These are phyloP conservation scores for Turnix velox DNA, from an alignment of 2,113 vertebrate species.

Conservation along the genomic window DNA sequence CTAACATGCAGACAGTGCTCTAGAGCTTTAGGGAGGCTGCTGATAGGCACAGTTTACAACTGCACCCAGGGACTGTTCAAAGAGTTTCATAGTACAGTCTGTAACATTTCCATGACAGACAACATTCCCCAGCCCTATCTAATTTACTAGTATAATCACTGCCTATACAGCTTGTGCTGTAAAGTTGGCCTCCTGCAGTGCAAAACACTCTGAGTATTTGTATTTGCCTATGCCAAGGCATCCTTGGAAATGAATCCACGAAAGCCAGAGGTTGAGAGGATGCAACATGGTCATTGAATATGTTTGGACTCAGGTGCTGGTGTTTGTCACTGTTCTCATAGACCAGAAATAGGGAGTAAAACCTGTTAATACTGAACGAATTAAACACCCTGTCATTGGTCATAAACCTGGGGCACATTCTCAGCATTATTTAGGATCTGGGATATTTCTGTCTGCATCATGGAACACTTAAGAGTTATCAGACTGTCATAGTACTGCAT, in stretches of 20 bases:
- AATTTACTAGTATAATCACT: constrained; percentile 7
- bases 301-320: neutral
- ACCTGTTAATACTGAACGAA: neutral
- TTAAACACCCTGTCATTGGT: neutral
- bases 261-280: neutral
- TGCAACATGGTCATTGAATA: neutral
- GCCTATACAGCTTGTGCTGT: neutral
- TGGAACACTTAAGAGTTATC: neutral
- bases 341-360: neutral
- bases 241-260: neutral
- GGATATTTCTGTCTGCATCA: neutral
- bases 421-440: neutral
- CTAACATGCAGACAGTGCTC: neutral
- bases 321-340: neutral
- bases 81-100: neutral
- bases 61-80: neutral
- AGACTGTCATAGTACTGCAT: neutral
- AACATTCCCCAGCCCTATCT: neutral
- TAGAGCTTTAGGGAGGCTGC: neutral
- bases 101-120: neutral
- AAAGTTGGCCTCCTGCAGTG: neutral
- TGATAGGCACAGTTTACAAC: neutral
- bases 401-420: neutral
- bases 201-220: neutral
- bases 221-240: neutral